phyloP scores from a whole-genome alignment of 2,888 invertebrate species.

The Melipona beecheii region DNA sequence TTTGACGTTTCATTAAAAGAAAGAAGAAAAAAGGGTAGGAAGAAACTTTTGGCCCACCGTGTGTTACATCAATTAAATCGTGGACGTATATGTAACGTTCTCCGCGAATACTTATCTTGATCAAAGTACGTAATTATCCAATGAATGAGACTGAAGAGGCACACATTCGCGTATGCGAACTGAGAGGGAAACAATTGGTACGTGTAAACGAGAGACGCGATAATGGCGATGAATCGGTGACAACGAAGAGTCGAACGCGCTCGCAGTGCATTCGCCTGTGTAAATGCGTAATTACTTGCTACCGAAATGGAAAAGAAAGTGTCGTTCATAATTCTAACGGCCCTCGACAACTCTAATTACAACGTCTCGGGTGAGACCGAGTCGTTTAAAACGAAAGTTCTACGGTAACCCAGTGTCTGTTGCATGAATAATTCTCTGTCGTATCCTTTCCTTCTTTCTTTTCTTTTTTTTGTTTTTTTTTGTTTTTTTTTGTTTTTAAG shows the following conservation, averaged over 20 bases:
- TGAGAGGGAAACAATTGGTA: background rate
- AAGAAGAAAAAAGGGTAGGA: no score
- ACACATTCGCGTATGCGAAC: no score
- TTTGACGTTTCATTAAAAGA: no score
- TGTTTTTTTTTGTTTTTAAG: background rate
- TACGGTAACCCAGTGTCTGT: slow-evolving; percentile 16
- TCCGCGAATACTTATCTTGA: background rate
- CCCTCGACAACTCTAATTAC: slow-evolving; percentile 30
- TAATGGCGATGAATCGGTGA: slow-evolving; percentile 1
- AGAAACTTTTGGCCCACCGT: no score
- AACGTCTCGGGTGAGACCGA: slow-evolving; percentile 12
- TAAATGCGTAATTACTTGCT: slow-evolving; percentile 30
- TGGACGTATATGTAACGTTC: background rate
- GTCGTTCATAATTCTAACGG: slow-evolving; percentile 24
- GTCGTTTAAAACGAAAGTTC: slow-evolving; percentile 4
- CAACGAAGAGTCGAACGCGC: background rate
- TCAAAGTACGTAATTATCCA: background rate
- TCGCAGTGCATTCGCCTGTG: slow-evolving; percentile 8
- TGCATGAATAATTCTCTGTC: slow-evolving; percentile 16
- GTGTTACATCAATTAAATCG: background rate
- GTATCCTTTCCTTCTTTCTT: no score
- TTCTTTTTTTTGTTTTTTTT: no score
- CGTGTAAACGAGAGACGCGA: background rate
- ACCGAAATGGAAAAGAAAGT: slow-evolving; percentile 32
- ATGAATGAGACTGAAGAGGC: background rate